Evolutionary conservation across 2,797 vertebrate species (phyloP).

Genomic region (Ambastaia sidthimunki): DNA sequence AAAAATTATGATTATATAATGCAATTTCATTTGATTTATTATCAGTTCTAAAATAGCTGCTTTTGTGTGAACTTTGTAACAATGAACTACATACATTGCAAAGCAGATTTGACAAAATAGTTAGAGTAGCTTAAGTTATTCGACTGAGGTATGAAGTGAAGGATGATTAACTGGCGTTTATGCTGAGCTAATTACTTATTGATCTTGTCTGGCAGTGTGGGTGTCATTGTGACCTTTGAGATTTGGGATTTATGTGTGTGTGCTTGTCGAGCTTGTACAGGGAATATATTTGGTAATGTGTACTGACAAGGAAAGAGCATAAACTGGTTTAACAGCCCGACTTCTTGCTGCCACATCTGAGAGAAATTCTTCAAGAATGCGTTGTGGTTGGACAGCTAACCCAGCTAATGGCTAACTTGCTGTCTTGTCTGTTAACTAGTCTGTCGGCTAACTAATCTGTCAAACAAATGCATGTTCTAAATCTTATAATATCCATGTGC

Average conservation of each 20-base stretch:
- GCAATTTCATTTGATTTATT: too few species aligned
- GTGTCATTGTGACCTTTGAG: slow-evolving; percentile 50
- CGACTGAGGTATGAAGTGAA: slow-evolving; percentile 28
- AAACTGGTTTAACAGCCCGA: slow-evolving; percentile 6
- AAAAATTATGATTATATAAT: not conserved
- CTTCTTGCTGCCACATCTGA: slow-evolving; percentile 12
- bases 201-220: slow-evolving; percentile 51
- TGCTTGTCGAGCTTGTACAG: slow-evolving; percentile 12
- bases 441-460: too few species aligned
- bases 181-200: slow-evolving; percentile 51
- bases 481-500: too few species aligned
- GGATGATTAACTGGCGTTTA: slow-evolving; percentile 44
- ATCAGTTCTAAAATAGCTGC: not conserved
- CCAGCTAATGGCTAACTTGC: too few species aligned
- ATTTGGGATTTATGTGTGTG: not conserved
- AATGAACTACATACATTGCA: not conserved
- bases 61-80: not conserved
- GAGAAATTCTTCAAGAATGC: not conserved
- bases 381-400: not conserved
- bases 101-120: slow-evolving; percentile 18
- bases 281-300: slow-evolving; percentile 37
- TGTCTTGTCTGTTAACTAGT: too few species aligned
- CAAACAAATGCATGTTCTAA: too few species aligned
- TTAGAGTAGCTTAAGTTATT: not conserved
- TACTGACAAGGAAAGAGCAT: slow-evolving; percentile 34